Conservation (phyloP, 1,140 invertebrate genomes). For the Drosophila pachea region DNA sequence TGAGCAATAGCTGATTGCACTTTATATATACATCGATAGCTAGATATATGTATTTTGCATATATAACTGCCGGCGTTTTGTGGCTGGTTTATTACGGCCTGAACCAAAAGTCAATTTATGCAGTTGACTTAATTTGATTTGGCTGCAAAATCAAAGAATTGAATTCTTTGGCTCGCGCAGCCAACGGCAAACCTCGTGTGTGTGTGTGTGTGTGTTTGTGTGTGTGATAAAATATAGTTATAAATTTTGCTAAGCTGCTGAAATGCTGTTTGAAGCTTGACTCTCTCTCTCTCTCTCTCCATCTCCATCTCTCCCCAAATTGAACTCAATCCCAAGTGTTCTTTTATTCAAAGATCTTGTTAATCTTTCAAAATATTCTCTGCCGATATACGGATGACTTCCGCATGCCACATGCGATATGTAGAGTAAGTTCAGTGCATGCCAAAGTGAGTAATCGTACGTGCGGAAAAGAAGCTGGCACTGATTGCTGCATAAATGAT, state of each 20-base stretch:
- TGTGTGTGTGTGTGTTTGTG: not conserved
- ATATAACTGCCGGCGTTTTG: conserved; percentile 5
- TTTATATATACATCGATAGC: not conserved
- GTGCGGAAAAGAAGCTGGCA: conserved; percentile 71
- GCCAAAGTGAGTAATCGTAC: conserved; percentile 60
- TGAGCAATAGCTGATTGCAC: conserved; percentile 21
- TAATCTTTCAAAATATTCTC: too few relatives aligned
- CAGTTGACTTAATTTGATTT: conserved; percentile 74
- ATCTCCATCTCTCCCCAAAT: too few relatives aligned
- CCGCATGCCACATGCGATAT: not conserved
- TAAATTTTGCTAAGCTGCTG: too few relatives aligned
- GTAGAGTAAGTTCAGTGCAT: conserved; percentile 24
- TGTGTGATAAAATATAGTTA: too few relatives aligned
- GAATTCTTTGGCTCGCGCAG: not conserved
- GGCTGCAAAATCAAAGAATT: conserved; percentile 52
- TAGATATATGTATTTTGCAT: conserved; percentile 3
- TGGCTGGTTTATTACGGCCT: conserved; percentile 22
- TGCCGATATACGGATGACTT: not conserved
- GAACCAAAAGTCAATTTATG: conserved; percentile 71
- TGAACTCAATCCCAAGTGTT: too few relatives aligned
- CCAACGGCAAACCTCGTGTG: not conserved
- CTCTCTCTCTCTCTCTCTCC: too few relatives aligned
- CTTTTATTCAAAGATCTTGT: too few relatives aligned
- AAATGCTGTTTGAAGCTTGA: too few relatives aligned
- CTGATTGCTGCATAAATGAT: conserved; percentile 76